These are phyloP conservation scores for Asbolus verrucosus DNA, from an alignment of 1,140 invertebrate genomes.

Conservation along the genomic window DNA sequence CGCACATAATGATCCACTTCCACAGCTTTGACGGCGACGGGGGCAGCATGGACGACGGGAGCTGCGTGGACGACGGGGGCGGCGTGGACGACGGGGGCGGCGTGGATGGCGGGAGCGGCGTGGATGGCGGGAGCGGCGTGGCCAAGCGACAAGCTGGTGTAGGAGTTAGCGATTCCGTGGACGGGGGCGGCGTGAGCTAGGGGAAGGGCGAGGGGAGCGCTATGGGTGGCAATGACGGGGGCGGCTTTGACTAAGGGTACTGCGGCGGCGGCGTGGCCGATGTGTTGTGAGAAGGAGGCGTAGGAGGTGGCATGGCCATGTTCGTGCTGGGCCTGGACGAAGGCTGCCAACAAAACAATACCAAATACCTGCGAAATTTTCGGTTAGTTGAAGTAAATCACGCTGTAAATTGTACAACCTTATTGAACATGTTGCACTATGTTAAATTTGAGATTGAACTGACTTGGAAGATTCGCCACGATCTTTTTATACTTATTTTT, in stretches of 20 bases:
- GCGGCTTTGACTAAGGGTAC: slow-evolving; percentile 9
- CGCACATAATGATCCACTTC: slow-evolving; percentile 15
- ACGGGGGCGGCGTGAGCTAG: slow-evolving; percentile 25
- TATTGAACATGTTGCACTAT: slow-evolving; percentile 26
- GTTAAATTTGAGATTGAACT: not conserved
- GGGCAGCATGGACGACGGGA: slow-evolving; percentile 58
- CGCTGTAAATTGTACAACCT: not conserved
- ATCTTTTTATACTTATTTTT: slow-evolving; percentile 36
- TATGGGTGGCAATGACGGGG: slow-evolving; percentile 40
- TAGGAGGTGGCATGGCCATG: slow-evolving; percentile 44
- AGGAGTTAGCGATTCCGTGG: slow-evolving; percentile 3
- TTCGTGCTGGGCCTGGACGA: slow-evolving; percentile 43
- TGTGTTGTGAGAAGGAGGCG: slow-evolving; percentile 45
- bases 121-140: slow-evolving; percentile 3
- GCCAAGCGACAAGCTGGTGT: slow-evolving; percentile 10
- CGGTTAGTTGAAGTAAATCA: slow-evolving; percentile 1
- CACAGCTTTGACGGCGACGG: slow-evolving; percentile 15
- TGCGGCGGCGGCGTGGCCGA: slow-evolving; percentile 37
- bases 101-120: slow-evolving; percentile 45
- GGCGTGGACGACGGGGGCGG: slow-evolving; percentile 63
- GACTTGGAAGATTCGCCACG: slow-evolving; percentile 11
- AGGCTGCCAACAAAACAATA: slow-evolving; percentile 46
- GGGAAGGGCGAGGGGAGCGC: slow-evolving; percentile 44
- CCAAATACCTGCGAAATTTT: slow-evolving; percentile 47
- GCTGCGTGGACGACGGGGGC: slow-evolving; percentile 65